A percentile compares a stretch with the other conserved stretches of the same genome.
Conservation (phyloP, 64 coral and sea anemone species). For the Stichodactyla helianthus region DNA sequence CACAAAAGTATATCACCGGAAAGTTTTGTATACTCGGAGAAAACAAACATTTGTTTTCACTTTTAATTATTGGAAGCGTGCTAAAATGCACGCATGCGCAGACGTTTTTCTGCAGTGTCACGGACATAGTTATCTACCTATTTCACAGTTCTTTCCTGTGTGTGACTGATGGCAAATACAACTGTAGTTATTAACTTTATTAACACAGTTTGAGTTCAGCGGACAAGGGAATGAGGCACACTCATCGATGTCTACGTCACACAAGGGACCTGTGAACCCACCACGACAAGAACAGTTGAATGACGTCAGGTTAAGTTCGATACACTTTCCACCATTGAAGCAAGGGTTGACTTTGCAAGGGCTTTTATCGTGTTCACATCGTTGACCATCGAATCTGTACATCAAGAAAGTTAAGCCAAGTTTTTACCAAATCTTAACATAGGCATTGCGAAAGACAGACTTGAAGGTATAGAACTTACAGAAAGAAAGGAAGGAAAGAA, state of each 20-base stretch:
- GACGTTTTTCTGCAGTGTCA: too few relatives aligned
- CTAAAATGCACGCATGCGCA: too few relatives aligned
- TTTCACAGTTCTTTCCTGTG: conserved; percentile 47
- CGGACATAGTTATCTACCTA: conserved; percentile 16
- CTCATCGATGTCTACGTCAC: conserved; percentile 52
- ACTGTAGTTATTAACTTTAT: conserved; percentile 41
- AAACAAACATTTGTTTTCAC: too few relatives aligned
- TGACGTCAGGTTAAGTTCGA: conserved; percentile 18
- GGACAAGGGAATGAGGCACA: conserved; percentile 46
- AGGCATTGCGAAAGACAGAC: neutral
- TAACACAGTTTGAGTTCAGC: conserved; percentile 43
- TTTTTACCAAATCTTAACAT: neutral
- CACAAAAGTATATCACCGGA: too few relatives aligned
- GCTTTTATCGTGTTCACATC: conserved; percentile 2
- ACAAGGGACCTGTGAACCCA: conserved; percentile 38
- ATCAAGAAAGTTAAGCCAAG: neutral
- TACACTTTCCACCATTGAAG: conserved; percentile 46
- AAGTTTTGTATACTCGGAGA: too few relatives aligned
- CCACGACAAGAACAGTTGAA: conserved; percentile 39
- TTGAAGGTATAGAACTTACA: neutral
- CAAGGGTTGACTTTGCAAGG: conserved; percentile 37
- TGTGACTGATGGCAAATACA: conserved; percentile 54
- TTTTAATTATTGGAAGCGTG: too few relatives aligned
- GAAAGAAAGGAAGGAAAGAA: neutral
- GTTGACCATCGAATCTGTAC: neutral